Percentiles rank a stretch among this genome's conserved stretches.
Evolutionary conservation across 2,113 vertebrate species (phyloP).

Genomic region (Lepus americanus): DNA sequence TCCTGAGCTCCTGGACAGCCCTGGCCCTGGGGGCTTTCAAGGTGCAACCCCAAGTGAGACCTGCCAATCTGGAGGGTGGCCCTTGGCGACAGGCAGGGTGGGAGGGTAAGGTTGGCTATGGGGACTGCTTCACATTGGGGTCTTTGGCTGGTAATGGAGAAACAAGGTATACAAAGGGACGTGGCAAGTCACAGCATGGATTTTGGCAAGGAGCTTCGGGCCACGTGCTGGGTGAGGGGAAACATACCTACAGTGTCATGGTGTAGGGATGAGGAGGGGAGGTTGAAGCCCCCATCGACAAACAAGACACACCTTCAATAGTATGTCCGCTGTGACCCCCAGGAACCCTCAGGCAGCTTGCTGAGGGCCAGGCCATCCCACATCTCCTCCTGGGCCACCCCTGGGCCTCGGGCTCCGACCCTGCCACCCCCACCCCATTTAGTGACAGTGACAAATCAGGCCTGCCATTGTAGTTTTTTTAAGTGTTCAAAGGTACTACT

Average conservation of each 20-base stretch:
- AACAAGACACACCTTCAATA: not conserved
- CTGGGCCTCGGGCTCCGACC: not conserved
- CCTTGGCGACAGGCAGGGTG: not conserved
- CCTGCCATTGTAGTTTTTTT: not conserved
- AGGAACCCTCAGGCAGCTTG: not conserved
- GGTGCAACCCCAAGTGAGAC: not conserved
- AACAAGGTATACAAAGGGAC: not conserved
- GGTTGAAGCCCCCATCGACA: not conserved
- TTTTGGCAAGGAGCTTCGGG: not conserved
- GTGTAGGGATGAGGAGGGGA: not conserved
- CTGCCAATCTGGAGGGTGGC: no score
- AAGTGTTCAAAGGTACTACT: not conserved
- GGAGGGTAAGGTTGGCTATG: fast-evolving
- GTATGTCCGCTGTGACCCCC: not conserved
- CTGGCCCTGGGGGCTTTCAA: not conserved
- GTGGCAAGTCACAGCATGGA: not conserved
- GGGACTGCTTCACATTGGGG: not conserved
- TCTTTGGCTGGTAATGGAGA: not conserved
- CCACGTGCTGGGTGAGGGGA: not conserved
- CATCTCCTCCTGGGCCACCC: not conserved
- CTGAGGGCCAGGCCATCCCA: not conserved
- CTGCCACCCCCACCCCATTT: not conserved
- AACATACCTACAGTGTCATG: not conserved
- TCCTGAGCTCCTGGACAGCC: not conserved
- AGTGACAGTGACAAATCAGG: not conserved